Evolutionary conservation across 1,140 invertebrate genomes (phyloP), one percentile per base, ranked within the genome.

Genomic region (Acromyrmex heyeri): DNA sequence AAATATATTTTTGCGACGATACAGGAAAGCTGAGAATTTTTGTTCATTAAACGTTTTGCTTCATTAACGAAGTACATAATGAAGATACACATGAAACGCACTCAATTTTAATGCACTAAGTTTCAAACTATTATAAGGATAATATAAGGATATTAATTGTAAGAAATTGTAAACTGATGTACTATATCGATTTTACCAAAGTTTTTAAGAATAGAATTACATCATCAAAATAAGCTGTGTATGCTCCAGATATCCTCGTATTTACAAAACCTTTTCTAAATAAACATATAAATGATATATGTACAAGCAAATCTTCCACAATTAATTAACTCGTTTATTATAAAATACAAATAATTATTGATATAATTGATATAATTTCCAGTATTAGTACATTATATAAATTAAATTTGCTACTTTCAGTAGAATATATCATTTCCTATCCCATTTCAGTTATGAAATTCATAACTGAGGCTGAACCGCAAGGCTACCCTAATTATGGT

Each of bases 401-500:
- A 48, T 73, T 48, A 21, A 27, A 30, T 38, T 53, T 53, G 14
- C 27, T 21, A 5, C 7, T 61, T 82, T 34, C 27, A 16, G 27
- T 27, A 21, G 0, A 4, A 18, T 38, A 57, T 50, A 53, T 78
- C 6, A 18, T 48, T 64, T 12, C 14, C 27, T 30, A 18, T 65
- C 21, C 24, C 14, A 55, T 44, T 78, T 65, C 48, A 7, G 10
- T 85, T 77, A 85, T 65, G 34, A 85, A 85, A 75, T 27, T 75
- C 24, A 38, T 65, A 77, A 78, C 44, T 34, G 24, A 44, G 30
- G 5, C 16, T 24, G 7, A 55, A 78, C 3, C 59, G 24, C 48
- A 27, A n/a, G 55, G 30, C n/a, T 75, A 69, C 73, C 73, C 83
- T 85, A 64, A 83, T 90, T 89, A 90, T 57, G 34, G 24, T 72